phyloP scores from a whole-genome alignment of 92 coral and sea anemone species.

The Heteractis magnifica region DNA sequence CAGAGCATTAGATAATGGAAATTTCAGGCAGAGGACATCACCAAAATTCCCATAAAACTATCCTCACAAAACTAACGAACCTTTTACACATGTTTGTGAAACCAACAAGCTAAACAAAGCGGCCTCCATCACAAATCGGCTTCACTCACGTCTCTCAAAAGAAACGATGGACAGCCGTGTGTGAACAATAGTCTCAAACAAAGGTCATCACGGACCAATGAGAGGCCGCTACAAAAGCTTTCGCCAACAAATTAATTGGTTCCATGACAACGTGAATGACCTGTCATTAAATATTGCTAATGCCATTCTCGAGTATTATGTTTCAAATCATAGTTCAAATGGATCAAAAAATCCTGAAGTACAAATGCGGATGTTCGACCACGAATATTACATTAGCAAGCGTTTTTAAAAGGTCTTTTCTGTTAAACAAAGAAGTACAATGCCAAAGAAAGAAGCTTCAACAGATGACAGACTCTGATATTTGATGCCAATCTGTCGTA shows the following conservation, averaged over 20 bases:
- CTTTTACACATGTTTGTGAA: constrained; percentile 85
- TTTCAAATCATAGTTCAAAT: not conserved
- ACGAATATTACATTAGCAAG: not conserved
- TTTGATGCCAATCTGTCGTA: not conserved
- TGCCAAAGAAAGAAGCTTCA: not conserved
- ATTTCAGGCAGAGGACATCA: not conserved
- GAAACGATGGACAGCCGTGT: constrained; percentile 43
- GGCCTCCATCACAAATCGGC: constrained; percentile 38
- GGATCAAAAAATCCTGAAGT: not conserved
- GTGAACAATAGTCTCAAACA: constrained; percentile 52
- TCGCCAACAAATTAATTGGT: constrained; percentile 60
- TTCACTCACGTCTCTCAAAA: constrained; percentile 40
- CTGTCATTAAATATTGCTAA: constrained; percentile 13
- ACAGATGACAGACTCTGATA: not conserved
- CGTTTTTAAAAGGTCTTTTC: not conserved
- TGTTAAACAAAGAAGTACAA: not conserved
- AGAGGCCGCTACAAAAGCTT: constrained; percentile 34
- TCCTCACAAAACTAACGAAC: constrained; percentile 21
- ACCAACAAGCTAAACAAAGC: constrained; percentile 59
- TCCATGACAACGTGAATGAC: constrained; percentile 62
- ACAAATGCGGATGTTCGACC: not conserved
- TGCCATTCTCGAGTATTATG: not conserved
- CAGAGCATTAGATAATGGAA: not conserved
- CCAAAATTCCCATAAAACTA: not conserved
- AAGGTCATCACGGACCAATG: constrained; percentile 70